Conservation (phyloP, 2,113 vertebrate genomes). For the Progne subis region DNA sequence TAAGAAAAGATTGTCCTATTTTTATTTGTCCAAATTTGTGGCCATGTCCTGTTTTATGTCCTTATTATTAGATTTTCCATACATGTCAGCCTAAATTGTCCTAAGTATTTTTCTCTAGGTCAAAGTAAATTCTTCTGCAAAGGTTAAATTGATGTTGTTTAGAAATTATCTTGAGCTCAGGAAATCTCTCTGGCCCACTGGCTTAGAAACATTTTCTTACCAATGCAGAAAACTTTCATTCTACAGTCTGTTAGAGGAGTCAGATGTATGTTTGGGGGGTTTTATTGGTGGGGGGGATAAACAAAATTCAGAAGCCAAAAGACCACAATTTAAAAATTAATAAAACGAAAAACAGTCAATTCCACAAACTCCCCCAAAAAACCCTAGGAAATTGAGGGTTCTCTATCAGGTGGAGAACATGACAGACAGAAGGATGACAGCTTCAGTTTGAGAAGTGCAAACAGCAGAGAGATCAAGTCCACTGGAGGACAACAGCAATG, state of each 20-base stretch:
- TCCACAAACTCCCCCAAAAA: not conserved
- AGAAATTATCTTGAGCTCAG: not conserved
- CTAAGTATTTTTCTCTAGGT: not conserved
- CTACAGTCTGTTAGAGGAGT: not conserved
- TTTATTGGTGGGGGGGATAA: not conserved
- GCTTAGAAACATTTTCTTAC: not conserved
- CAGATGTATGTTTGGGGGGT: not conserved
- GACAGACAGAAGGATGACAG: not conserved
- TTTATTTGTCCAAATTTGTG: not conserved
- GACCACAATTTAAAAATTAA: not conserved
- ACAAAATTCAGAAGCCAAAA: not conserved
- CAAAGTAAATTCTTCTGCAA: not conserved
- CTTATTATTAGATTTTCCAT: not conserved
- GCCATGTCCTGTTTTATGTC: not conserved
- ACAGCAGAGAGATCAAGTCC: not conserved
- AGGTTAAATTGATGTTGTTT: not conserved
- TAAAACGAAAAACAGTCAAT: not conserved
- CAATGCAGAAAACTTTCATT: not conserved
- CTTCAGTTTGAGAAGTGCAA: not conserved
- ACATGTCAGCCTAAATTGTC: not conserved
- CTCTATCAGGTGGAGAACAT: not conserved
- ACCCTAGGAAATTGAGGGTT: not conserved
- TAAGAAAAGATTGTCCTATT: conserved; percentile 17
- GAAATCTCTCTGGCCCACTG: not conserved
- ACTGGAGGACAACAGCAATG: not conserved